Conservation (phyloP, 2,113 vertebrate genomes). For the Brachyhypopomus gauderio region DNA sequence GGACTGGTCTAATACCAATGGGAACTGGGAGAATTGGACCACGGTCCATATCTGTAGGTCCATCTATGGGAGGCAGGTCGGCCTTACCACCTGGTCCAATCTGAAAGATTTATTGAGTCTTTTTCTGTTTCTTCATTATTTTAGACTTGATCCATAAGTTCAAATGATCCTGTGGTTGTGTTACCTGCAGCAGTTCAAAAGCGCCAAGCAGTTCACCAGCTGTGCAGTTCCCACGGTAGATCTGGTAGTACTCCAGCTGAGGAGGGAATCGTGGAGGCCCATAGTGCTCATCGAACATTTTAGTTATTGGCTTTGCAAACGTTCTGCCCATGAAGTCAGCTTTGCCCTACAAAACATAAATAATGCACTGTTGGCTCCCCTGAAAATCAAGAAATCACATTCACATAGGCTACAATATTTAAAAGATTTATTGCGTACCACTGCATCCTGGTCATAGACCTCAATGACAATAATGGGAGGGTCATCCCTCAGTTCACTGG, state of each 20-base stretch:
- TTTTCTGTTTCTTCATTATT: neutral
- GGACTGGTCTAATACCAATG: conserved; percentile 86
- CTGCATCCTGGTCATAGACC: conserved; percentile 92
- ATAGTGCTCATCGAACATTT: conserved; percentile 92
- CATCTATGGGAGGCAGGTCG: conserved; percentile 86
- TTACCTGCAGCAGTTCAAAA: conserved; percentile 95
- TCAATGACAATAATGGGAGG: conserved; percentile 95
- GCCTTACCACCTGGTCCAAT: conserved; percentile 86
- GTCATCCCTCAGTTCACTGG: conserved; percentile 86
- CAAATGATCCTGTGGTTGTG: neutral
- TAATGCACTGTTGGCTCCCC: neutral
- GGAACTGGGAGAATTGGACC: conserved; percentile 93
- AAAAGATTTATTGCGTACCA: conserved; percentile 73
- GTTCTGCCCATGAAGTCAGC: conserved; percentile 97
- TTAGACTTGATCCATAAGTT: neutral
- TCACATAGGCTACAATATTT: neutral
- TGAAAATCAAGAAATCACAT: neutral
- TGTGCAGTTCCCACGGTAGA: conserved; percentile 89
- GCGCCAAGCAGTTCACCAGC: conserved; percentile 94
- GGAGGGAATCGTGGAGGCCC: conserved; percentile 90
- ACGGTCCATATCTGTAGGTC: conserved; percentile 82
- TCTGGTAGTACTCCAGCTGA: conserved; percentile 95
- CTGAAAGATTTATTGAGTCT: conserved; percentile 63
- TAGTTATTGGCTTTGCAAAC: conserved; percentile 93
- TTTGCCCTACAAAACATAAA: conserved; percentile 81